Evolutionary conservation across 53 echinoderm and acorn worm genomes (phyloP).

Genomic region (Actinopyga echinites): DNA sequence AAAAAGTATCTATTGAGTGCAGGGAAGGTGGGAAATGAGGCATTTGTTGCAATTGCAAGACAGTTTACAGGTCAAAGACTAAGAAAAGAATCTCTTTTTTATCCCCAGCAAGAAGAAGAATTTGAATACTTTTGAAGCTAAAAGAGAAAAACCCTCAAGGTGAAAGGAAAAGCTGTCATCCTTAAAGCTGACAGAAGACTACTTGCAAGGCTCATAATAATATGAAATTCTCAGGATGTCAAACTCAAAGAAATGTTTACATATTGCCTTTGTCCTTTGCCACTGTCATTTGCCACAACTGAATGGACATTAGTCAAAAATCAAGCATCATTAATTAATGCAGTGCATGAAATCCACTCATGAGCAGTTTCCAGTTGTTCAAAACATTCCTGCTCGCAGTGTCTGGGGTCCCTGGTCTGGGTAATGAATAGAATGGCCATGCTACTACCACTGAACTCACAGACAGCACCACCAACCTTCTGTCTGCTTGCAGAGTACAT

Average conservation of each 20-base stretch:
- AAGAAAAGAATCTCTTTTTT: no score
- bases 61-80: no score
- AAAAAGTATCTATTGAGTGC: neutral
- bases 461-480: constrained; percentile 11
- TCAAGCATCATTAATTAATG: constrained; percentile 55
- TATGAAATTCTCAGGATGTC: constrained; percentile 2
- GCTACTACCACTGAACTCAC: constrained; percentile 27
- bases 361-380: neutral
- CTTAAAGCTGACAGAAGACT: constrained; percentile 8
- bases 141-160: neutral
- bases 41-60: no score
- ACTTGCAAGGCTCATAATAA: constrained; percentile 42
- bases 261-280: constrained; percentile 48
- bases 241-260: constrained; percentile 30
- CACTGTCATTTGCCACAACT: constrained; percentile 40
- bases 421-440: constrained; percentile 65
- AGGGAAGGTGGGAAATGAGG: neutral
- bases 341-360: constrained; percentile 31
- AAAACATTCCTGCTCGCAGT: constrained; percentile 7
- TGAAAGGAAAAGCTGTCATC: neutral
- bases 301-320: constrained; percentile 49
- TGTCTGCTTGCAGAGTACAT: constrained; percentile 14
- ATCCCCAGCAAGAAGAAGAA: no score
- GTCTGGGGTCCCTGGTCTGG: constrained; percentile 40
- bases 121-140: no score